Evolutionary conservation across 2,113 vertebrate species (phyloP), one percentile per base, ranked within the genome.

Genomic region (Calcarius ornatus): DNA sequence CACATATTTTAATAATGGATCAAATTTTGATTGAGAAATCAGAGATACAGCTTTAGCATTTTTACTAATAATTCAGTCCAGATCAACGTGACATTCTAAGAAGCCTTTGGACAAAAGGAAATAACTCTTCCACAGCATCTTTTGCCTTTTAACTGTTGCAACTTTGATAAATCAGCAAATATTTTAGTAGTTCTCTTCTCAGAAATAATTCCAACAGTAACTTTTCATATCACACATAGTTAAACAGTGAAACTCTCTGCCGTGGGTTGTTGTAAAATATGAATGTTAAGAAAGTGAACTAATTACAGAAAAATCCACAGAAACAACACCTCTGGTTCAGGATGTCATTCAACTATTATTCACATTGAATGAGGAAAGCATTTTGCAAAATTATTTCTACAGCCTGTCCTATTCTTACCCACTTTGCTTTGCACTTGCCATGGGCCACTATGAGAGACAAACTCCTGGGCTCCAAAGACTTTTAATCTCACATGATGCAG

Each of bases 101-200:
- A 59, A 70, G 27, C 4, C 24, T 81, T 81, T 19, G 21, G 51
- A 73, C 37, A 43, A 77, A 78, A 87, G 7, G 15, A 65, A 86
- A 30, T 33, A 77, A 93, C 22, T 27, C 15, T 11, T 83, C 25
- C n/a, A 59, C 23, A 86, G 53, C 15, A 86, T 40, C 66, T 30
- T 83, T 91, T 76, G 70, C 25, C 19, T 86, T 76, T 80, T 78
- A 78, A 87, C 64, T 86, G 25, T 31, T 76, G 9, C 12, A 88
- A 81, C 73, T 80, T 35, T 68, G 25, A 91, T 68, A 73, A 94
- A 89, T 94, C 66, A 91, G 75, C 89, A 94, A 97, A 70, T 88
- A 88, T 78, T 63, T 93, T 60, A 91, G 59, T 22, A 91, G 69
- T 90, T 93, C 42, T 50, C 31, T 71, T 85, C 21, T 95, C 31